phyloP scores from a whole-genome alignment of 2,113 vertebrate species.

The Phoenicopterus ruber region DNA sequence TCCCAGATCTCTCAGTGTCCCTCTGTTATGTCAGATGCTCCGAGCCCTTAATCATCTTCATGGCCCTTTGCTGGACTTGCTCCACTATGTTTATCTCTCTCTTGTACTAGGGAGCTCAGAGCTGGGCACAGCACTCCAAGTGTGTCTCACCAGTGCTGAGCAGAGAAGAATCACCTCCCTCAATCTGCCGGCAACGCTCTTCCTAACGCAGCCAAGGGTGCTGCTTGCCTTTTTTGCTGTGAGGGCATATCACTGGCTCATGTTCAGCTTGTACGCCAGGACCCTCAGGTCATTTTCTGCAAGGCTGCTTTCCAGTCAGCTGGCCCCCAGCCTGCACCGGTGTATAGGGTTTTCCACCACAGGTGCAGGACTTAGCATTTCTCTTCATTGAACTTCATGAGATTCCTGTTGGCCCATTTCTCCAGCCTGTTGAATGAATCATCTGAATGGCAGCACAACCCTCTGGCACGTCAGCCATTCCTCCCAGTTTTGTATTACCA shows the following conservation, averaged over 20 bases:
- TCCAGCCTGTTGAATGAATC: background rate
- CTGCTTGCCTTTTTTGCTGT: background rate
- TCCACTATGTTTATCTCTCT: background rate
- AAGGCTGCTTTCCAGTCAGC: background rate
- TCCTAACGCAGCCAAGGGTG: background rate
- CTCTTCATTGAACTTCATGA: background rate
- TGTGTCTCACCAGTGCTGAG: background rate
- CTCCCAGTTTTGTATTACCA: background rate
- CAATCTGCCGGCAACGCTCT: fast-evolving
- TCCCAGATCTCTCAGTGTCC: background rate
- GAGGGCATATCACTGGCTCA: background rate
- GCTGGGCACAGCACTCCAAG: background rate
- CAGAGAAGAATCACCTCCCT: background rate
- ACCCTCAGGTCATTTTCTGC: background rate
- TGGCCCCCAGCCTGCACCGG: background rate
- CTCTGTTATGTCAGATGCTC: background rate
- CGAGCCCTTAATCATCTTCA: background rate
- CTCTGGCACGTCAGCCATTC: background rate
- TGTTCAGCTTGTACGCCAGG: background rate
- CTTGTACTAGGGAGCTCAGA: background rate
- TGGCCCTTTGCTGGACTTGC: background rate
- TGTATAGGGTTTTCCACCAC: background rate
- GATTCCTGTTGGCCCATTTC: background rate
- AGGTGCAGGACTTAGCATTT: background rate
- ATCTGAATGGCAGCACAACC: background rate